Evolutionary conservation across 1,140 invertebrate genomes (phyloP).

Genomic region (Drosophila auraria): DNA sequence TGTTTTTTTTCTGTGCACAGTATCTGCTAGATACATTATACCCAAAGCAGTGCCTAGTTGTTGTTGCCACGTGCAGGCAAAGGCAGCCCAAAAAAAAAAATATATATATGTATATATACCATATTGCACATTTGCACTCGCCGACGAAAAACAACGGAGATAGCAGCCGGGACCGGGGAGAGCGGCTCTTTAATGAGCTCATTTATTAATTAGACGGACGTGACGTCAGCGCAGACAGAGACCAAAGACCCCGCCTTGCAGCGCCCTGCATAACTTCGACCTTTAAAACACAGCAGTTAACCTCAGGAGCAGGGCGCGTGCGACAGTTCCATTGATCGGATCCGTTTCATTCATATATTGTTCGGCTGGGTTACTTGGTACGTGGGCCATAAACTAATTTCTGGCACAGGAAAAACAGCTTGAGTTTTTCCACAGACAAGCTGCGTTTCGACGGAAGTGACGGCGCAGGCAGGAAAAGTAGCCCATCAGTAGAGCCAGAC

Average conservation of each 20-base stretch:
- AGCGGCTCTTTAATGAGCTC: slow-evolving; percentile 66
- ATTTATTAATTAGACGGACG: slow-evolving; percentile 77
- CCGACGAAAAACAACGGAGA: not conserved
- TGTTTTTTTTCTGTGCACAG: slow-evolving; percentile 2
- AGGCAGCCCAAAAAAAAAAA: not conserved
- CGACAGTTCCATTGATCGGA: slow-evolving; percentile 46
- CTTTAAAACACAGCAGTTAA: slow-evolving; percentile 32
- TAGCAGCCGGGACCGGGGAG: not conserved
- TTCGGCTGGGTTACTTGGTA: slow-evolving; percentile 32
- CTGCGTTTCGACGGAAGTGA: slow-evolving; percentile 62
- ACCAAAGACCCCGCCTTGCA: not conserved
- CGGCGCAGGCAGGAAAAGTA: slow-evolving; percentile 47
- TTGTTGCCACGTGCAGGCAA: not conserved
- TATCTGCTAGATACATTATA: slow-evolving; percentile 59
- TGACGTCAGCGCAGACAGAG: slow-evolving; percentile 54
- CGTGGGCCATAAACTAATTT: slow-evolving; percentile 60
- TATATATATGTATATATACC: not conserved
- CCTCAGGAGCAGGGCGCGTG: slow-evolving; percentile 63
- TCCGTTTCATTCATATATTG: slow-evolving; percentile 8
- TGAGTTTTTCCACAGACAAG: slow-evolving; percentile 55
- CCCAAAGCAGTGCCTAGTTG: slow-evolving; percentile 6
- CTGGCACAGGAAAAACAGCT: slow-evolving; percentile 42
- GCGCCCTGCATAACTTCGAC: slow-evolving; percentile 16
- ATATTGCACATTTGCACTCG: slow-evolving; percentile 19
- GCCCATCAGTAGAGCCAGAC: slow-evolving; percentile 38